Evolutionary conservation across 64 coral and sea anemone species (phyloP), one percentile per base, ranked within the genome.

Genomic region (Stichodactyla helianthus): DNA sequence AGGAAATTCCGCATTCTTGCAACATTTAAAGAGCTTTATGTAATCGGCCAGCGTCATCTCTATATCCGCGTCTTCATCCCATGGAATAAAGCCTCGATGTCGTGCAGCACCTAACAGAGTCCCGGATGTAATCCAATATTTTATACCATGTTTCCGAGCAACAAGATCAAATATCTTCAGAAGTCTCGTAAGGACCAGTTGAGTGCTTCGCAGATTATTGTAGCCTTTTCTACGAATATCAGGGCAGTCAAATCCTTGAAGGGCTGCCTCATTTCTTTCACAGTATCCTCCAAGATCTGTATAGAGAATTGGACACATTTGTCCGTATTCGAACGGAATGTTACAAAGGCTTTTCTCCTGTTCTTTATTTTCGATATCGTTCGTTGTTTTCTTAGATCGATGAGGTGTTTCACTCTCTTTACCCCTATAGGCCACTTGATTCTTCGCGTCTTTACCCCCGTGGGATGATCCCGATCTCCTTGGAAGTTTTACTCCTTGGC

Each of bases 81-180:
- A 90, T 17, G 89, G 89, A 22, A 90, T 90, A 53, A 90, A 90
- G 54, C 89, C 89, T 27, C 61, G 79, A 76, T 90, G 89, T n/a
- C 89, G 70, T 77, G 71, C 89, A 44, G 89, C 89, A 10, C 89
- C 89, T 63, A 90, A 20, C 7, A 90, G 57, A 6, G 89, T 90
- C 20, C 89, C 89, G 50, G 54, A 78, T 50, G 44, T 85, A 20
- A 90, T 55, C 89, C 89, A 90, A 53, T 90, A 90, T 7, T 54
- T 83, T 4, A 90, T 84, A 50, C 27, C 51, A 77, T 90, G 82
- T 85, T 79, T 85, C 53, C 61, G 31, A 11, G 89, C 82, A 52
- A 90, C 56, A 0, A 85, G 65, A 62, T 90, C 64, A 31, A 90
- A 90, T 13, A 90, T 85, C 71, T 64, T 68, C 7, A 90, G 52